Evolutionary conservation across 2,797 vertebrate genomes (phyloP), one percentile per base, ranked within the genome.

Genomic region (Myripristis murdjan): DNA sequence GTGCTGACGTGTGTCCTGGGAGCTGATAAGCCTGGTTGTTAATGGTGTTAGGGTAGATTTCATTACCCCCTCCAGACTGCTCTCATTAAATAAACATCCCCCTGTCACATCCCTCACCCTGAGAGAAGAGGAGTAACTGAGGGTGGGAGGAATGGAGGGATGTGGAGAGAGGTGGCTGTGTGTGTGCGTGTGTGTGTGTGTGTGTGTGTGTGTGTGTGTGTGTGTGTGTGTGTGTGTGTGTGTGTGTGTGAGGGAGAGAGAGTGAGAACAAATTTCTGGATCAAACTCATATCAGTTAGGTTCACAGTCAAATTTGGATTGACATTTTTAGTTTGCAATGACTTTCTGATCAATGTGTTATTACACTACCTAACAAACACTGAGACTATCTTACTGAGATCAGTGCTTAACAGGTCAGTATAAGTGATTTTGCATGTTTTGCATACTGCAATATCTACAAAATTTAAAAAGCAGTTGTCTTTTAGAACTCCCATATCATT

Each of bases 71-170:
- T 91, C 87, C 92, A 93, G 91, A 93, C 92, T 86, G 87, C 83
- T 84, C 90, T 94, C 92, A 94, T 95, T 92, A 94, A 93, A 94
- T 93, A 94, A 94, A 94, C 91, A 94, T 94, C 87, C 65, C 81
- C 77, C 82, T 89, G 91, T 89, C 91, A 92, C 91, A 90, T 92
- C 89, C 73, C 79, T 92, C 90, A 90, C 70, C 79, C 70, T 15
- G 63, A 26, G 64, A 86, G 77, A 2, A 68, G 85, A 87, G 70
- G 76, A 84, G 81, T 16, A 44, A 54, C 62, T 16, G 22, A 59
- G 39, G 79, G 77, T 77, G 41, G 68, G 76, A 66, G 68, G 64
- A 56, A 56, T 8, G 53, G 39, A 53, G 55, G 72, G 48, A 49
- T 74, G 44, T 24, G 44, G 64, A 84, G 64, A 49, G 6, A 23